Percentiles rank a stretch among this genome's conserved stretches.
Evolutionary conservation across 2,888 invertebrate genomes (phyloP).

Genomic region (Eilema depressum): DNA sequence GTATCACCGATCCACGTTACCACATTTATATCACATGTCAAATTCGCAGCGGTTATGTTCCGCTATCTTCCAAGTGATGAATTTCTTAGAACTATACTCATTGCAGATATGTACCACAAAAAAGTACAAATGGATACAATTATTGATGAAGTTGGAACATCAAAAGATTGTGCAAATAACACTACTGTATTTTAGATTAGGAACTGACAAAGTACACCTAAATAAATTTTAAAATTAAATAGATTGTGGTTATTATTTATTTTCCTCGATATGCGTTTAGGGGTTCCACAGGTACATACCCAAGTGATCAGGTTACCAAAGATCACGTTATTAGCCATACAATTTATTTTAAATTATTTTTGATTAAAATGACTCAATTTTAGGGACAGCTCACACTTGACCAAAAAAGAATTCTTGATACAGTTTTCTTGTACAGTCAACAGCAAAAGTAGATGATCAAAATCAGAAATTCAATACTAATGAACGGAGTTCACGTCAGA

Average conservation of each 20-base stretch:
- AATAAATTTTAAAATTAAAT: neutral
- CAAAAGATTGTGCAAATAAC: neutral
- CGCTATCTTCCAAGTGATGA: slow-evolving; percentile 3
- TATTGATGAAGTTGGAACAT: neutral
- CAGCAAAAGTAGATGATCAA: too few species aligned
- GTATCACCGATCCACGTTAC: neutral
- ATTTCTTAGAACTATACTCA: slow-evolving; percentile 16
- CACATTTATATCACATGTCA: slow-evolving; percentile 1
- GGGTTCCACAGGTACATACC: too few species aligned
- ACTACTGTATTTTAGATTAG: neutral
- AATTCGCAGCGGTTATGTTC: slow-evolving; percentile 8
- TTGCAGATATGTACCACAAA: neutral
- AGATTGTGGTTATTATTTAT: neutral
- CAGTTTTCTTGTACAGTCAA: too few species aligned
- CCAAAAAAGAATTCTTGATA: too few species aligned
- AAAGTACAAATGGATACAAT: neutral
- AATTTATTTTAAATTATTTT: too few species aligned
- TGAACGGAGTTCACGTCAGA: too few species aligned
- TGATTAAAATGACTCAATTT: too few species aligned
- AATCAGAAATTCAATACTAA: too few species aligned
- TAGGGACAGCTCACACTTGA: too few species aligned
- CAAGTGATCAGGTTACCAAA: too few species aligned
- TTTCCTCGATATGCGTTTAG: neutral
- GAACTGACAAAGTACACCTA: neutral
- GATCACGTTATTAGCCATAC: too few species aligned